A percentile compares a stretch with the other conserved stretches of the same genome.
Conservation (phyloP, 37 sponge, comb jelly and placozoan species). For the Oopsacas minuta region DNA sequence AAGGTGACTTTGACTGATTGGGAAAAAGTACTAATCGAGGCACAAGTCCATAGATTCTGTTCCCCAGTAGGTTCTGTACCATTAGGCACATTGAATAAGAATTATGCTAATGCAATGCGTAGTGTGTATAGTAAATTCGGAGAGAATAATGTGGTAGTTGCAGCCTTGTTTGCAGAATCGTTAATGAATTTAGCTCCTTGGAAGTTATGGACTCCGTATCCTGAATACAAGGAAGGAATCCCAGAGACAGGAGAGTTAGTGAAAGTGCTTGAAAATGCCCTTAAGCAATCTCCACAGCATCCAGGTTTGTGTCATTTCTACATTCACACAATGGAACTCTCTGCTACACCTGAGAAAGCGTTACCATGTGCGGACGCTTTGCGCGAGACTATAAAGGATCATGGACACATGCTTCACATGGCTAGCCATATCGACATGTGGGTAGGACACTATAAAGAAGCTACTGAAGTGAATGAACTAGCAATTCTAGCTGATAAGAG, state of each 20-base stretch:
- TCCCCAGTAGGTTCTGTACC: constrained; percentile 22
- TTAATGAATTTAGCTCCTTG: constrained; percentile 54
- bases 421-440: constrained; percentile 52
- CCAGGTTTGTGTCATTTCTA: constrained; percentile 54
- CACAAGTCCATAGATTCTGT: constrained; percentile 30
- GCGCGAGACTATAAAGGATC: constrained; percentile 19
- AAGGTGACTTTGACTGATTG: constrained; percentile 19
- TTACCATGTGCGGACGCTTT: constrained; percentile 36
- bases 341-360: constrained; percentile 42
- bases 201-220: constrained; percentile 35
- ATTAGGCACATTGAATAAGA: not conserved
- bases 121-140: constrained; percentile 43
- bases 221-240: constrained; percentile 32
- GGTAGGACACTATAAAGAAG: constrained; percentile 61
- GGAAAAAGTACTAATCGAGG: constrained; percentile 40
- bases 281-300: constrained; percentile 32
- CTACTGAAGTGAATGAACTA: constrained; percentile 37
- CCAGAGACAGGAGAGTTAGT: constrained; percentile 45
- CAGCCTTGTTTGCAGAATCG: constrained; percentile 50
- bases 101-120: constrained; percentile 40
- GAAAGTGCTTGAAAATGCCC: constrained; percentile 30
- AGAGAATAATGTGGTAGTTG: constrained; percentile 27
- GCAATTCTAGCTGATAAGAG: constrained; percentile 32
- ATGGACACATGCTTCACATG: constrained; percentile 53
- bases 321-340: constrained; percentile 55